phyloP scores from a whole-genome alignment of 2,113 vertebrate species.

The Oreochromis spilurus region DNA sequence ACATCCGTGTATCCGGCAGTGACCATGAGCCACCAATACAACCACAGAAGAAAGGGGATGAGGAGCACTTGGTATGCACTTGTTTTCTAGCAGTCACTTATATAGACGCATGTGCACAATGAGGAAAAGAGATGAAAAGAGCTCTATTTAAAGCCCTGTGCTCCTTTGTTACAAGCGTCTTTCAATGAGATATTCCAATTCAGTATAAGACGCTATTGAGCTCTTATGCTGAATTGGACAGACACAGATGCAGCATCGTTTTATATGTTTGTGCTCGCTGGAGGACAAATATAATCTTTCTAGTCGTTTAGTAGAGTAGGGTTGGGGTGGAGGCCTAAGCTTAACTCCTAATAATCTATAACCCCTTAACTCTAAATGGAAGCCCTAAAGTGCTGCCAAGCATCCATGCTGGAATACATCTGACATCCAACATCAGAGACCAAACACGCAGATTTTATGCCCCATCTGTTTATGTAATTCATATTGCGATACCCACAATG shows the following conservation, averaged over 20 bases:
- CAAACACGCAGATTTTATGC: neutral
- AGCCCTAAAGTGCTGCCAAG: neutral
- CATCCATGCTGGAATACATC: neutral
- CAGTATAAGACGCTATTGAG: neutral
- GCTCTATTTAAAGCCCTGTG: neutral
- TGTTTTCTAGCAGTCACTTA: neutral
- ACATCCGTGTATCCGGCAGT: neutral
- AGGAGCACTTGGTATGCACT: neutral
- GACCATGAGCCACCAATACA: neutral
- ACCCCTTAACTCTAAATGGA: neutral
- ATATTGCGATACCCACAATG: neutral
- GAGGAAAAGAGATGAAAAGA: neutral
- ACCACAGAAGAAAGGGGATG: neutral
- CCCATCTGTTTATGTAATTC: slow-evolving; percentile 1
- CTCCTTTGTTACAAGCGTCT: neutral
- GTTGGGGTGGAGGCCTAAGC: neutral
- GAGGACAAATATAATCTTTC: neutral
- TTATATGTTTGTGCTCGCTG: neutral
- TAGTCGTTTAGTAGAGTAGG: neutral
- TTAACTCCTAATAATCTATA: neutral
- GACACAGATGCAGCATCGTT: neutral
- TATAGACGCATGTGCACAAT: neutral
- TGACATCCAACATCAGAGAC: neutral
- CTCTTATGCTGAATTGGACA: neutral
- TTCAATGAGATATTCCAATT: neutral